Base-by-base conservation (phyloP, 64 coral and sea anemone genomes). In the Hydrozoanthus tunicans region DNA sequence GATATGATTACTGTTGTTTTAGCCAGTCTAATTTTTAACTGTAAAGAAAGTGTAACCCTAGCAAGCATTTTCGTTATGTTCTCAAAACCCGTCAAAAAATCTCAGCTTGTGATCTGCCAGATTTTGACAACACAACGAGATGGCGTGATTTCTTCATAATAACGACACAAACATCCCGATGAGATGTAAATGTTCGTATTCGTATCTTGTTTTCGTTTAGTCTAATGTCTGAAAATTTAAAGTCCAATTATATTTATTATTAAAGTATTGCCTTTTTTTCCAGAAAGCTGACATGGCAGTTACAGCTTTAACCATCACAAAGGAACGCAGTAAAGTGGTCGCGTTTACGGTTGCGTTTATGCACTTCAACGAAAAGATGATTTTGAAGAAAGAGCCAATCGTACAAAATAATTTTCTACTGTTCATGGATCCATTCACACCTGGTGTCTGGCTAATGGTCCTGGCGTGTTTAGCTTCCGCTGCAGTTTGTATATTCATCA, bases 401-500 rank as follows among this genome's bases (percentile, higher is more conserved):
- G 86, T 78, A 60, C 4, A 78, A 5, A 53, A 65, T 61, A 51
- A 81, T 17, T 73, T 80, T 14, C 13, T 93, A 6, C 83, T 71
- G 23, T 93, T 93, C 26, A 2, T 89, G 65, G 27, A 59, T 70
- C 92, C 92, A 4, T 93, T 93, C 9, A 32, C 73, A 7, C 13
- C 13, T 3, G 56, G 61, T 9, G 82, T 89, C 6, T 93, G 92
- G 92, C 25, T 79, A 3, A 68, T 56, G 56, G 1, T 89, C n/a
- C 4, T 93, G 3, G 62, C 25, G 4, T 15, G 51, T 2, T 11
- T 89, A 24, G 52, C 70, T 6, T 5, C 80, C n/a, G 74, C 70
- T 51, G 10, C 92, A 0, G 23, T 79, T 1, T 10, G 9, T 10
- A 53, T 93, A 17, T 93, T 81, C 65, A 10, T 59, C 4, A 27